These are phyloP conservation scores for Gallinago solitaria DNA, from an alignment of 2,797 vertebrate species.

Conservation along the genomic window DNA sequence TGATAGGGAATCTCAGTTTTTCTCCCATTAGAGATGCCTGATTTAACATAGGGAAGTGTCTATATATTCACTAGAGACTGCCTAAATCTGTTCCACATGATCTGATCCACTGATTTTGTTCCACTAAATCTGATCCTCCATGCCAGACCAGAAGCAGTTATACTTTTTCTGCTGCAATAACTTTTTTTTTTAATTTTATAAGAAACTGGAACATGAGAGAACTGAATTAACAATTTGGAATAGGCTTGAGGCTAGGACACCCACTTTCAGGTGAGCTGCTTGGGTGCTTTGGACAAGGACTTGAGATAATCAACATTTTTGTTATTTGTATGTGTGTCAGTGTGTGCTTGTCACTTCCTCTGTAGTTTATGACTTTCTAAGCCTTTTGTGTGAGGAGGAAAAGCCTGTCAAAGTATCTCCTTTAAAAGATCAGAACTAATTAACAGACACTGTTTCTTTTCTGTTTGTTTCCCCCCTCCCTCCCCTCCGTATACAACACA, in stretches of 20 bases:
- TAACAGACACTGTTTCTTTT: background rate
- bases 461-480: background rate
- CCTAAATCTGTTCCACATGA: background rate
- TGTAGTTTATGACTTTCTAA: background rate
- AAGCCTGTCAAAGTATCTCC: background rate
- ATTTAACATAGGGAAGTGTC: background rate
- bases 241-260: background rate
- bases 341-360: background rate
- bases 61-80: background rate
- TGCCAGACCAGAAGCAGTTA: background rate
- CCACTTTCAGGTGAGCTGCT: background rate
- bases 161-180: background rate
- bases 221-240: background rate
- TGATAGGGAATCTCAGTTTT: background rate
- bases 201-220: background rate
- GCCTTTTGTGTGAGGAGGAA: background rate
- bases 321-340: background rate
- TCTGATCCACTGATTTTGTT: too few relatives aligned
- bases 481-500: rapidly evolving
- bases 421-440: background rate
- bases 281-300: background rate
- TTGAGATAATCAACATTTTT: background rate
- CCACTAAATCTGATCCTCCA: too few relatives aligned
- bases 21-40: background rate
- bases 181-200: background rate